Base-by-base conservation (phyloP, 1,140 invertebrate species). In the Drosophila watanabei region DNA sequence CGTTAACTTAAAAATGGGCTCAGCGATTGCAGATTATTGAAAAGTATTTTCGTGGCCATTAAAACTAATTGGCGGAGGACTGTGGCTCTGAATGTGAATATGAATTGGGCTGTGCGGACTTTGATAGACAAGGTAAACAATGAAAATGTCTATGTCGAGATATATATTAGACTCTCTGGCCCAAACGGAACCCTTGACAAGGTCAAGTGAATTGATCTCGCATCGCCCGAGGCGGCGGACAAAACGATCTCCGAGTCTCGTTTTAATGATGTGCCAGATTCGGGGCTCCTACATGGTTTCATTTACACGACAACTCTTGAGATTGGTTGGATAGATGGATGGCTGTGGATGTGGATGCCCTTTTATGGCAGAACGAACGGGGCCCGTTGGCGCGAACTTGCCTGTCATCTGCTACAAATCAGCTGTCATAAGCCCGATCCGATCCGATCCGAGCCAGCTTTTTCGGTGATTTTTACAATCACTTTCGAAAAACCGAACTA, bases 401-500 rank as follows among this genome's bases (percentile, higher is more conserved):
- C 81, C 85, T 90, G 85, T 89, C 85, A 89, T 89, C 85, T 89
- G 86, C 86, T 85, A 89, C 85, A 89, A 89, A 89, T 89, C 86
- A 90, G 86, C 85, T 88, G 84, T 88, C 84, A 89, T 81, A 89
- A 89, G 79, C 37, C 77, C 75, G 64, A 63, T 57, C 68, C 79
- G n/a, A n/a, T n/a, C n/a, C n/a, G 60, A 41, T 30, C 37, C 63
- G 33, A 59, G 59, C 33, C 35, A 63, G 46, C 60, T 79, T 71
- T 73, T 82, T 83, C 66, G 60, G 56, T 64, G 33, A 48, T 71
- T 87, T 76, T 82, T 90, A 89, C 85, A 89, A 89, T 89, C 85
- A 89, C 85, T 89, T 89, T 89, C 78, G 30, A 89, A 88, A 88
- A 75, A 64, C 52, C 28, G 56, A 64, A 62, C 57, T 72, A 73